phyloP scores from a whole-genome alignment of 35 echinoderm and acorn worm species.

The Apostichopus parvimensis region DNA sequence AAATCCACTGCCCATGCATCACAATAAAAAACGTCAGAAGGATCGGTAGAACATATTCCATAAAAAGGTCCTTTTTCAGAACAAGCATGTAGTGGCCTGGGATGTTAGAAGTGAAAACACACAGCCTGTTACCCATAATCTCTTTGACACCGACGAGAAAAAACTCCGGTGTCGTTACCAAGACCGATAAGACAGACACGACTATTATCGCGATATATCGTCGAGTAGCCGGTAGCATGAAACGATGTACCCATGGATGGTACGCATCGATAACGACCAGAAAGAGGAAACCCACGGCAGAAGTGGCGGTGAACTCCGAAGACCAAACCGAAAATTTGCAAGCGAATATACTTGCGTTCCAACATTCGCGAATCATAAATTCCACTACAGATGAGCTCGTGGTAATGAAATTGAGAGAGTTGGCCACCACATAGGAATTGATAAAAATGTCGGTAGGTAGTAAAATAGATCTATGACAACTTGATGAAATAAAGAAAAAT shows the following conservation, averaged over 20 bases:
- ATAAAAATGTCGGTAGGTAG: background rate
- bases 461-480: background rate
- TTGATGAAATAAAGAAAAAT: background rate
- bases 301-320: conserved; percentile 8
- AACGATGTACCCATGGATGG: background rate
- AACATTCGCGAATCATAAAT: conserved; percentile 7
- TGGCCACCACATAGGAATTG: background rate
- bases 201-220: background rate
- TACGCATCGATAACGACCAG: background rate
- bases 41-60: background rate
- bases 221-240: background rate
- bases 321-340: conserved; percentile 11
- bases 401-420: background rate
- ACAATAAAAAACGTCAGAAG: background rate
- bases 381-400: background rate
- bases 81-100: background rate
- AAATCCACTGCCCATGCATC: background rate
- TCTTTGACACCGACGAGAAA: conserved; percentile 21
- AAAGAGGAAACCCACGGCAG: background rate
- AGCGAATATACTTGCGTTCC: background rate
- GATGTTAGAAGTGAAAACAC: background rate
- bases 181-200: background rate
- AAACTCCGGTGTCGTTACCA: background rate
- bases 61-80: conserved; percentile 8
- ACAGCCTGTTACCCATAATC: background rate